These are phyloP conservation scores for Ichneumoninae sp. DNA, from an alignment of 2,888 invertebrate genomes.

Conservation along the genomic window DNA sequence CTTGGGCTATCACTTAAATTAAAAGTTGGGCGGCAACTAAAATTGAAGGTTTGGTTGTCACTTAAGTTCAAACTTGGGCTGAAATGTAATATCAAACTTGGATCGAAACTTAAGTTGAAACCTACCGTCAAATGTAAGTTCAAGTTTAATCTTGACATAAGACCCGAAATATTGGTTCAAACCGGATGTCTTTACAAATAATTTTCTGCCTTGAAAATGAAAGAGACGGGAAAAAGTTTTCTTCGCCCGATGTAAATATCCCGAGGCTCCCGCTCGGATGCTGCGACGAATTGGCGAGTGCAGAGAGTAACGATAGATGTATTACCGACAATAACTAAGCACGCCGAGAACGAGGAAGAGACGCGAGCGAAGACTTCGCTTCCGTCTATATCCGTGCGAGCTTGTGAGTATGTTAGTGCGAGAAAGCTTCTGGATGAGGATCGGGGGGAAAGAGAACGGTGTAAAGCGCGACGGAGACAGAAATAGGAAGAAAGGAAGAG, in stretches of 20 bases:
- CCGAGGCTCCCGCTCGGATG: neutral
- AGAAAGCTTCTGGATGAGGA: neutral
- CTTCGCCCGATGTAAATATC: neutral
- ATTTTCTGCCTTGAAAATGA: neutral
- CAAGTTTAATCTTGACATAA: neutral
- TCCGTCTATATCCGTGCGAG: neutral
- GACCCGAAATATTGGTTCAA: neutral
- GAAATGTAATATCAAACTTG: no score
- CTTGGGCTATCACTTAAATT: no score
- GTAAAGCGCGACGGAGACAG: conserved; percentile 36
- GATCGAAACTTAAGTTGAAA: no score
- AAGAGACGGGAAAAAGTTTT: neutral
- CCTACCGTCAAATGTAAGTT: neutral
- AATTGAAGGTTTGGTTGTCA: no score
- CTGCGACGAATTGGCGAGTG: neutral
- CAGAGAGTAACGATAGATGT: neutral
- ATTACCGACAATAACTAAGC: conserved; percentile 9
- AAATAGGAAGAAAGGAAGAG: conserved; percentile 40
- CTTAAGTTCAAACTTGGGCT: no score
- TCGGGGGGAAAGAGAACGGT: neutral
- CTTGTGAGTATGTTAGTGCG: conserved; percentile 2
- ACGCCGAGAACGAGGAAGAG: conserved; percentile 30
- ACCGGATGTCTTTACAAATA: neutral
- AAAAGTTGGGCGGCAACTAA: no score
- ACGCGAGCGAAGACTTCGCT: neutral